Conservation (phyloP, 2,888 invertebrate species). For the Parapristionchus giblindavisi region DNA sequence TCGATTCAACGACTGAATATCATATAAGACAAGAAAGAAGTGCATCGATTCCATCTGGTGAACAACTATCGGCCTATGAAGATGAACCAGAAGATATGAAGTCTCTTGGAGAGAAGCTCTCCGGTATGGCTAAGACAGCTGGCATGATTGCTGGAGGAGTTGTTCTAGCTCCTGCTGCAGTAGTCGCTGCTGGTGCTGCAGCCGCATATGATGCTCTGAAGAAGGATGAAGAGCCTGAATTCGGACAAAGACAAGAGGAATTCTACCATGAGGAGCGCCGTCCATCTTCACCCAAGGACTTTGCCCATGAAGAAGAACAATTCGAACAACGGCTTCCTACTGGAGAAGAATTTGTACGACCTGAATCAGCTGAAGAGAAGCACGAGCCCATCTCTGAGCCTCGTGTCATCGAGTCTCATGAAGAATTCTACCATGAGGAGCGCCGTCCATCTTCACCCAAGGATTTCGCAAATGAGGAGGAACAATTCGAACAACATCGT, state of each 20-base stretch:
- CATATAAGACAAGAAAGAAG: slow-evolving; percentile 7
- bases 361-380: neutral
- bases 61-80: neutral
- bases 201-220: slow-evolving; percentile 31
- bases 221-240: slow-evolving; percentile 11
- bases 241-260: neutral
- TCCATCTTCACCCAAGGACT: slow-evolving; percentile 34
- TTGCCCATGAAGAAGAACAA: too few relatives aligned
- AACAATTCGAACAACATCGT: neutral
- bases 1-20: neutral
- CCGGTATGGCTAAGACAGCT: slow-evolving; percentile 40
- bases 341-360: neutral
- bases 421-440: slow-evolving; percentile 33
- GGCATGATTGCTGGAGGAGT: slow-evolving; percentile 44
- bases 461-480: neutral
- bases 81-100: slow-evolving; percentile 4
- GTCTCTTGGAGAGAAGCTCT: slow-evolving; percentile 10
- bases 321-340: slow-evolving; percentile 8
- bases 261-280: neutral
- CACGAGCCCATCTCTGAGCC: slow-evolving; percentile 1
- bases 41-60: too few relatives aligned
- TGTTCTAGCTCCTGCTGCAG: slow-evolving; percentile 38
- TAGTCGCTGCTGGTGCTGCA: slow-evolving; percentile 36
- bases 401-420: slow-evolving; percentile 30
- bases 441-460: neutral